Evolutionary conservation across 2,797 vertebrate species (phyloP), one percentile per base, ranked within the genome.

Genomic region (Amazona finschi): DNA sequence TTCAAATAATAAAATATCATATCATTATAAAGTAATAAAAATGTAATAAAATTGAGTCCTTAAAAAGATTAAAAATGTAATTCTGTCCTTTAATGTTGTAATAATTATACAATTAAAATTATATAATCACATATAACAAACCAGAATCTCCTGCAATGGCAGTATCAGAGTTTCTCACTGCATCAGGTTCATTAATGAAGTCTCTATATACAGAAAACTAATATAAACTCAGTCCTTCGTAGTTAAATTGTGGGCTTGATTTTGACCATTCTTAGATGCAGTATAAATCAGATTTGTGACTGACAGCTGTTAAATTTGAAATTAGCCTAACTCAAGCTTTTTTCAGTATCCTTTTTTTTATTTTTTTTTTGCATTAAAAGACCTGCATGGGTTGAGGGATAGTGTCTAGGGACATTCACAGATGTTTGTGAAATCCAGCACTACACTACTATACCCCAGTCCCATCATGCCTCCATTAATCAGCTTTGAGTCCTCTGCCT

Each of bases 1-100:
- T 93, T 87, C 16, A 18, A 97, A 97, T 96, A 96, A 97, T 98
- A 96, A 98, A 97, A 92, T 85, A 96, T 62, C 92, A 46, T 94
- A 93, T 85, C n/a, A 95, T 97, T 98, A 97, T 62, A 87, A 97
- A 96, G 96, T 95, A 96, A 97, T 98, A 97, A 98, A 97, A 97
- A 94, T 65, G 95, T 93, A 97, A 97, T 97, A 97, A 97, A 97
- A 91, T 28, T 70, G 79, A 94, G 65, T 93, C 94, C 95, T 96
- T 96, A 93, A 86, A 84, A 89, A 96, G 95, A 96, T 95, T 97
- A 97, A 97, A 97, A 96, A 94, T 93, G 92, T 95, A 97, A 97
- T 78, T 75, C 46, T 82, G 81, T 90, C 67, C 94, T 97, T 96
- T 95, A 97, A 96, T 94, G 79, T 91, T 91, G 49, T 65, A 92